Percentiles rank a stretch among this genome's conserved stretches.
These are phyloP conservation scores for Grapholita molesta DNA, from an alignment of 1,140 invertebrate species.

Conservation along the genomic window DNA sequence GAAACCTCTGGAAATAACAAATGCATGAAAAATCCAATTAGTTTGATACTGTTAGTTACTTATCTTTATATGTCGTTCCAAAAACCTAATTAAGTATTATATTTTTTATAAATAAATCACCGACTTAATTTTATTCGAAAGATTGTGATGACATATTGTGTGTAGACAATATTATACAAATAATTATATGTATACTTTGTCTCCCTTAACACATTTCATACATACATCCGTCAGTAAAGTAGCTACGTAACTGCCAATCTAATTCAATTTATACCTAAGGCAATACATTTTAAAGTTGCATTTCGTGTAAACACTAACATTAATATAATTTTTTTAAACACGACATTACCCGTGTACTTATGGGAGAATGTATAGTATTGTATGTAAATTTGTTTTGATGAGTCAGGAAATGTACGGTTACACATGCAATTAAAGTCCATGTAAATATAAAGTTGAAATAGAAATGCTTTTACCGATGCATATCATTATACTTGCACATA, in stretches of 20 bases:
- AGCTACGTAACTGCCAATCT: neutral
- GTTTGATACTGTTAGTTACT: too few species aligned
- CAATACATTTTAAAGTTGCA: neutral
- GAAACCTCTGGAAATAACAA: too few species aligned
- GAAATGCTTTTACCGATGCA: neutral
- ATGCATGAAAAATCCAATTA: too few species aligned
- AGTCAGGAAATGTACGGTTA: slow-evolving; percentile 1
- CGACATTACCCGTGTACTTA: neutral
- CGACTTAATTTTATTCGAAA: too few species aligned
- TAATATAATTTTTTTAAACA: neutral
- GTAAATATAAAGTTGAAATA: neutral
- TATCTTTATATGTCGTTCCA: too few species aligned
- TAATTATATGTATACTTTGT: too few species aligned
- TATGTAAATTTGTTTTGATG: slow-evolving; percentile 10
- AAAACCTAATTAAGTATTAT: too few species aligned
- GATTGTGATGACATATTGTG: too few species aligned
- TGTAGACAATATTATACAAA: too few species aligned
- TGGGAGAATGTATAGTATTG: neutral
- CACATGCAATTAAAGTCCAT: neutral
- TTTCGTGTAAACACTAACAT: neutral
- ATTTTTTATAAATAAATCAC: too few species aligned
- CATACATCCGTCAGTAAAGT: too few species aligned
- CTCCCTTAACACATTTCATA: too few species aligned
- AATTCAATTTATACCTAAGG: neutral
- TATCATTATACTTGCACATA: neutral